These are phyloP conservation scores for Phyllostomus discolor DNA, from an alignment of 2,113 vertebrate genomes.

Conservation along the genomic window DNA sequence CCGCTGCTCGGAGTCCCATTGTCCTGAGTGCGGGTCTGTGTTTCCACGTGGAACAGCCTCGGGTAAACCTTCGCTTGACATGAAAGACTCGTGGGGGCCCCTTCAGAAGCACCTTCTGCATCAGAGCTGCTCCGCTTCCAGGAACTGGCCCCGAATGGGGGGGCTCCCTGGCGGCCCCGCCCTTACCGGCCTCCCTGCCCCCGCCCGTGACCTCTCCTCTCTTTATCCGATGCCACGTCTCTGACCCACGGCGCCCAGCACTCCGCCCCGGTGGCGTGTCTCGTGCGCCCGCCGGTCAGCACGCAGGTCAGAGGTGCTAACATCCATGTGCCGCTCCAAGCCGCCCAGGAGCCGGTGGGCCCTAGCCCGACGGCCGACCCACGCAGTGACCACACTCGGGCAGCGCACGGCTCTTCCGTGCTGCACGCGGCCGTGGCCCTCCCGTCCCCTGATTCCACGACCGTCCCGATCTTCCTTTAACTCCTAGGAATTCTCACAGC, in stretches of 20 bases:
- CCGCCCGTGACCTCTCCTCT: fast-evolving
- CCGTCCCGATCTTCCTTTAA: not conserved
- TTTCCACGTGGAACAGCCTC: not conserved
- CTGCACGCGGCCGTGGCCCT: too few species aligned
- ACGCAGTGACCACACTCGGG: fast-evolving
- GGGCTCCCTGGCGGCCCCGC: fast-evolving
- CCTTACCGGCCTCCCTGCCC: fast-evolving
- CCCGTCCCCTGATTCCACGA: fast-evolving
- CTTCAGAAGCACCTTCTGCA: not conserved
- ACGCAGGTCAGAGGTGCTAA: fast-evolving
- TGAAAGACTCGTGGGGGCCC: not conserved
- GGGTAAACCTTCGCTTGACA: not conserved
- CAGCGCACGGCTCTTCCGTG: fast-evolving
- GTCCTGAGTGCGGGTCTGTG: too few species aligned
- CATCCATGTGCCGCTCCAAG: not conserved
- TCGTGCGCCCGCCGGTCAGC: fast-evolving
- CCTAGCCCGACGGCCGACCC: fast-evolving
- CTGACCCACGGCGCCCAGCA: fast-evolving
- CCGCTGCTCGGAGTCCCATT: too few species aligned
- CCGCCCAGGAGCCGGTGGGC: fast-evolving
- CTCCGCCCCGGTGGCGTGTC: fast-evolving
- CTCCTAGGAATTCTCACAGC: not conserved
- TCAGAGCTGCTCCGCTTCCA: too few species aligned
- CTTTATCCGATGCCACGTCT: fast-evolving
- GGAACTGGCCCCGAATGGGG: fast-evolving